Conservation (phyloP, 1,140 invertebrate species). For the Drosophila ananassae region DNA sequence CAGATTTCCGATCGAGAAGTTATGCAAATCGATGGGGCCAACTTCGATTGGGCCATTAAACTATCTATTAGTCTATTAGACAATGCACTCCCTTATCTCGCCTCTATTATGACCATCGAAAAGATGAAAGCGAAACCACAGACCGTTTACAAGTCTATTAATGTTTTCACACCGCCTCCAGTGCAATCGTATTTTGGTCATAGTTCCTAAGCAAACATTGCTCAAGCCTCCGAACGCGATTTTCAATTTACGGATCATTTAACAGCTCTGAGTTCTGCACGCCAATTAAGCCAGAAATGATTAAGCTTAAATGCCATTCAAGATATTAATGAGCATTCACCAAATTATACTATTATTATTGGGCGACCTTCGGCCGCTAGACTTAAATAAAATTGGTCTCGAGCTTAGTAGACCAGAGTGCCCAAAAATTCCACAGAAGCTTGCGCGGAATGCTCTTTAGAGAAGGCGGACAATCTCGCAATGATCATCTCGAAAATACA, state of each 20-base stretch:
- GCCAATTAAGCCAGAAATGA: conserved; percentile 33
- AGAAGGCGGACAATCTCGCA: too few relatives aligned
- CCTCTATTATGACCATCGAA: conserved; percentile 32
- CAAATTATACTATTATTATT: conserved; percentile 28
- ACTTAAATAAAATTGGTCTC: neutral
- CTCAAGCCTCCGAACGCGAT: conserved; percentile 22
- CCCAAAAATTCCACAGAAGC: too few relatives aligned
- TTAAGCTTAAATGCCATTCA: conserved; percentile 43
- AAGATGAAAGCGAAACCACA: neutral
- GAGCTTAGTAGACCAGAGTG: neutral
- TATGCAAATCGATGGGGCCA: conserved; percentile 63
- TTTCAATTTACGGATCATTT: conserved; percentile 49
- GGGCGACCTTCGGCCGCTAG: conserved; percentile 26
- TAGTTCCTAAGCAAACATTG: neutral
- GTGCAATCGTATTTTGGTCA: neutral
- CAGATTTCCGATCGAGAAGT: conserved; percentile 29
- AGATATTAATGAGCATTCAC: conserved; percentile 12
- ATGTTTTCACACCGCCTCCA: neutral
- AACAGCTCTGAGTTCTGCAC: conserved; percentile 33
- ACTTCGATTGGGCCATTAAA: conserved; percentile 9
- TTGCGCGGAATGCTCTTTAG: too few relatives aligned
- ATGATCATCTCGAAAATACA: too few relatives aligned
- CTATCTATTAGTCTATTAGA: conserved; percentile 54
- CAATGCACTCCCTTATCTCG: conserved; percentile 32
- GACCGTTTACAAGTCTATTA: neutral